Evolutionary conservation across 2,113 vertebrate genomes (phyloP), one percentile per base, ranked within the genome.

Genomic region (Lipophrys pholis): DNA sequence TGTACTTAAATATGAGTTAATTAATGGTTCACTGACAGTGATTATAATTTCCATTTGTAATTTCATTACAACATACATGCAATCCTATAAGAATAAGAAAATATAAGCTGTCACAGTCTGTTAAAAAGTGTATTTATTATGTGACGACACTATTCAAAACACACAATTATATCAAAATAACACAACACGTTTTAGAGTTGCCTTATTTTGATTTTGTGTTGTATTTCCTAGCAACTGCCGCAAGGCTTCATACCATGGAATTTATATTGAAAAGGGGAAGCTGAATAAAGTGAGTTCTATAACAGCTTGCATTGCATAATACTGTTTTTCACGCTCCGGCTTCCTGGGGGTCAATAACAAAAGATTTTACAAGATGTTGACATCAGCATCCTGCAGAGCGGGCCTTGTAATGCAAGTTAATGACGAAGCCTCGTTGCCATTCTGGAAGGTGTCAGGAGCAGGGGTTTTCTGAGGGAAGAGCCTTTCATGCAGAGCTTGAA

Each of bases 281-380:
- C 21, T 30, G 21, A 30, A 30, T 30, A 4, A 30, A 30, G 21
- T 30, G 21, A 30, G 2, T 30, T 30, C 21, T 2, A 30, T 4
- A 30, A 30, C 55, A 57, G 14, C 62, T n/a, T 53, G 30, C 8
- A 42, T 73, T 63, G 49, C 40, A 87, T 15, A 71, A 65, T 57
- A 54, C 40, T 8, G 48, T 62, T 61, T 78, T 64, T 35, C 39
- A 39, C 51, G 11, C 30, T 41, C 48, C 16, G 50, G 14, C 66
- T 70, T 63, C 40, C 75, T 35, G 9, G 45, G 74, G 61, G 50
- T 70, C 52, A 30, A 45, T 82, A 67, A 75, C 62, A 76, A 73
- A 73, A 57, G 15, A 42, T 71, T 88, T 90, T 70, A 88, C 53
- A 66, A 77, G 77, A 77, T 42, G 14, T 56, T 67, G 62, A 78